Percentiles rank a stretch among this genome's conserved stretches.
Evolutionary conservation across 2,113 vertebrate species (phyloP).

Genomic region (Arenaria interpres): DNA sequence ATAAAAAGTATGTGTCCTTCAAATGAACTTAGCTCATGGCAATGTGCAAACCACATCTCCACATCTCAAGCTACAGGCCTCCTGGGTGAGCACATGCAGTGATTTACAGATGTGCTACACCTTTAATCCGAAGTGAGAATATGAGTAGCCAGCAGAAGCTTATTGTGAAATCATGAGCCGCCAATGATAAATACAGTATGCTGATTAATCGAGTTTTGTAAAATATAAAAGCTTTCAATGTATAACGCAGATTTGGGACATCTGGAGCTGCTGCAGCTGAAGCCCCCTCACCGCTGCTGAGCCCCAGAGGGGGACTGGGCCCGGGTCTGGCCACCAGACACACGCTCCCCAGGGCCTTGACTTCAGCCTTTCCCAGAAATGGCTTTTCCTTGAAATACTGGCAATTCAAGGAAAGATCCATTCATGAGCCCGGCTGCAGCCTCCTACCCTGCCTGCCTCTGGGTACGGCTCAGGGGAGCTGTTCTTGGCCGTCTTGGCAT

Average conservation of each 20-base stretch:
- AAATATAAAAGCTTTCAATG: background rate
- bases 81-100: background rate
- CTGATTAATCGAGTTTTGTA: background rate
- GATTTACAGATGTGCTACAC: background rate
- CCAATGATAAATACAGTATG: background rate
- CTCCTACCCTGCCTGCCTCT: background rate
- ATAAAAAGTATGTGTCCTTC: background rate
- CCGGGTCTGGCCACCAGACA: fast-evolving
- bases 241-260: background rate
- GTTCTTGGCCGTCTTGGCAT: background rate
- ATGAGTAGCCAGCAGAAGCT: background rate
- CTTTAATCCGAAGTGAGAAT: background rate
- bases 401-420: no score
- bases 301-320: background rate
- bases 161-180: background rate
- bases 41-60: background rate
- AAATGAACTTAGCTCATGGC: background rate
- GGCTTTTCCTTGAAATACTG: background rate
- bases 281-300: background rate
- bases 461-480: fast-evolving
- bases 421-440: background rate
- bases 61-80: no score
- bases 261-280: background rate
- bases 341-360: background rate
- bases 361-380: background rate